Conservation (phyloP, 2,888 invertebrate genomes). For the Drosophila antonietae region DNA sequence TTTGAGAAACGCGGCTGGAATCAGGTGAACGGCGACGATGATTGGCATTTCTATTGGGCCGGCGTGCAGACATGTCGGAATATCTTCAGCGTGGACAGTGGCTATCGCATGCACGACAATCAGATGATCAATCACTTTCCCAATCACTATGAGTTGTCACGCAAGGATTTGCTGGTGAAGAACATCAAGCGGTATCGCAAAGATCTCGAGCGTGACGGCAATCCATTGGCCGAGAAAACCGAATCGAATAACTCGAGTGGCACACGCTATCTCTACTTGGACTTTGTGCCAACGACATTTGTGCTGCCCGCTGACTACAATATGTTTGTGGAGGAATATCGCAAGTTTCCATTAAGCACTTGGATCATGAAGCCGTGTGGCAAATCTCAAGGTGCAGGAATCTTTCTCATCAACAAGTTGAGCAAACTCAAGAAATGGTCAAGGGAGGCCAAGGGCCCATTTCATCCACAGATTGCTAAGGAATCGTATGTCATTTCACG, state of each 20-base stretch:
- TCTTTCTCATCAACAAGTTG: slow-evolving; percentile 97
- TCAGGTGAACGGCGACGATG: slow-evolving; percentile 93
- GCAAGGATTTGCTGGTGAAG: slow-evolving; percentile 97
- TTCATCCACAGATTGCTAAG: slow-evolving; percentile 93
- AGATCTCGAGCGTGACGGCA: slow-evolving; percentile 95
- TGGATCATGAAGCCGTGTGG: slow-evolving; percentile 99
- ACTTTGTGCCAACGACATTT: slow-evolving; percentile 97
- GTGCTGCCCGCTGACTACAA: slow-evolving; percentile 98
- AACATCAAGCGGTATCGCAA: slow-evolving; percentile 97
- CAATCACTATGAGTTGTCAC: slow-evolving; percentile 96
- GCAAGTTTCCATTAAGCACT: slow-evolving; percentile 96
- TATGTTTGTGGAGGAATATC: slow-evolving; percentile 98
- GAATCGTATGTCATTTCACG: slow-evolving; percentile 98
- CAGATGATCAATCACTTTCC: slow-evolving; percentile 98
- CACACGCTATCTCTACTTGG: slow-evolving; percentile 91
- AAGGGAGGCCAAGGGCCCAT: slow-evolving; percentile 93
- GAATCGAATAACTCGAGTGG: slow-evolving; percentile 86
- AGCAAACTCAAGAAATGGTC: slow-evolving; percentile 97
- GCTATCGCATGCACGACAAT: slow-evolving; percentile 95
- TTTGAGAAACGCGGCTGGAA: slow-evolving; percentile 96
- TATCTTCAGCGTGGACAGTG: slow-evolving; percentile 95
- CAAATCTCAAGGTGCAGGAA: slow-evolving; percentile 96
- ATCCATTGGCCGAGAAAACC: slow-evolving; percentile 91
- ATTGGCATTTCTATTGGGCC: slow-evolving; percentile 98
- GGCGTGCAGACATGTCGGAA: slow-evolving; percentile 94